Evolutionary conservation across 2,113 vertebrate species (phyloP).

Genomic region (Hypomesus transpacificus): DNA sequence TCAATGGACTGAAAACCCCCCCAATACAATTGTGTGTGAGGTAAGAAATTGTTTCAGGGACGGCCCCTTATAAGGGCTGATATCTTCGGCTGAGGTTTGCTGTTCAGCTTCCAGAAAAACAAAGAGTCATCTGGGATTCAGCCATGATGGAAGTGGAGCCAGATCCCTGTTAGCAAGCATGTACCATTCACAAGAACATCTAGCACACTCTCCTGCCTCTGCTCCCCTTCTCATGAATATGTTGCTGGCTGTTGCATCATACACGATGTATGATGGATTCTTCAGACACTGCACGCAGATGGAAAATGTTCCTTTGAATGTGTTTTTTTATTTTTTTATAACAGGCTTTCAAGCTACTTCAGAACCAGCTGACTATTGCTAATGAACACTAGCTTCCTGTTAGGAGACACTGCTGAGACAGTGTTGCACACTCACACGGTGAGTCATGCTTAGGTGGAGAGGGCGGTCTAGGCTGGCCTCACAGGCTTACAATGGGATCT

Average conservation of each 20-base stretch:
- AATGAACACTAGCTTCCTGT: constrained; percentile 43
- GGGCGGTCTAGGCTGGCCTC: constrained; percentile 2
- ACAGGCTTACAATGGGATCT: constrained; percentile 28
- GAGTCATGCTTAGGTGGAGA: constrained; percentile 36
- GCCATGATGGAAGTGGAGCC: background rate
- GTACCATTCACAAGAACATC: constrained; percentile 6
- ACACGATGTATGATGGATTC: no score
- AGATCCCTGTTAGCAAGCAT: background rate
- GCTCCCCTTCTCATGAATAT: background rate
- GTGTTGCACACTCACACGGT: constrained; percentile 27
- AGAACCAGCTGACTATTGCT: constrained; percentile 33
- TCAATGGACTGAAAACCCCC: constrained; percentile 15
- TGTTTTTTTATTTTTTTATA: background rate
- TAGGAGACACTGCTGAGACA: constrained; percentile 12
- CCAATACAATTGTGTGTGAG: constrained; percentile 20
- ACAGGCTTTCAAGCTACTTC: constrained; percentile 3
- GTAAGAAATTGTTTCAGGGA: constrained; percentile 1
- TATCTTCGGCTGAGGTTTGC: constrained; percentile 1
- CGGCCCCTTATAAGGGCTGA: constrained; percentile 27
- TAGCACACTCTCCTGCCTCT: background rate
- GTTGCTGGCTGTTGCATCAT: constrained; percentile 18
- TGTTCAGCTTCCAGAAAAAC: constrained; percentile 25
- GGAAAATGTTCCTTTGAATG: constrained; percentile 3
- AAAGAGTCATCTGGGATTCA: background rate
- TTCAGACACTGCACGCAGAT: background rate